Evolutionary conservation across 2,888 invertebrate genomes (phyloP).

Genomic region (Temnothorax ravouxi): DNA sequence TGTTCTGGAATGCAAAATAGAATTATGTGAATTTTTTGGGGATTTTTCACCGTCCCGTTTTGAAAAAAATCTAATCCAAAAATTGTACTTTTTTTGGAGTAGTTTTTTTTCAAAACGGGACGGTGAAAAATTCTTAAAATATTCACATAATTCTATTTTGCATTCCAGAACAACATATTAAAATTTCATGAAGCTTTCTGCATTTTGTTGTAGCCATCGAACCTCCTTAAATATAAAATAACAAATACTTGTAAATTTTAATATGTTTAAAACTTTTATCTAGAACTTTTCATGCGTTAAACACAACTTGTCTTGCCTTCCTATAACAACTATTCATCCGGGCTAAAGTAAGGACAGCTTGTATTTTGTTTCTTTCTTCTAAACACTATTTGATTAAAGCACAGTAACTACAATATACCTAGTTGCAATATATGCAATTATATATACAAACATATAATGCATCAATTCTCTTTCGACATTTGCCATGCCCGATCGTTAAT

Average conservation of each 20-base stretch:
- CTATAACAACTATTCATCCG: neutral
- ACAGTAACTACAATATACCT: slow-evolving; percentile 7
- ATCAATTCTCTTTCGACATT: slow-evolving; percentile 4
- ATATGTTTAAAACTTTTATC: neutral
- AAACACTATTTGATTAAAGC: slow-evolving; percentile 5
- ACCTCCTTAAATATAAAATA: neutral
- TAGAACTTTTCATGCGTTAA: neutral
- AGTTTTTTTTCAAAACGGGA: too few species aligned
- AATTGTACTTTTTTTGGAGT: too few species aligned
- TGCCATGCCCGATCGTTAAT: neutral
- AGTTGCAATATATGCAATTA: slow-evolving; percentile 8
- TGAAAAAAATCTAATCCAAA: too few species aligned
- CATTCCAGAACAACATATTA: too few species aligned
- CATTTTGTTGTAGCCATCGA: too few species aligned
- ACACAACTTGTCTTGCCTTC: neutral
- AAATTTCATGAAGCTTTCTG: too few species aligned
- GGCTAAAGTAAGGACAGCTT: neutral
- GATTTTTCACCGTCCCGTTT: too few species aligned
- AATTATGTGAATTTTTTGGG: too few species aligned
- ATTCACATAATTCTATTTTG: too few species aligned
- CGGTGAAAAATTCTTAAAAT: too few species aligned
- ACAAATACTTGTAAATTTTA: neutral
- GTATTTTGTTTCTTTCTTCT: neutral
- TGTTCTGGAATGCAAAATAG: too few species aligned
- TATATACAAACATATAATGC: neutral